Evolutionary conservation across 2,797 vertebrate genomes (phyloP).

Genomic region (Glyptemys insculpta): DNA sequence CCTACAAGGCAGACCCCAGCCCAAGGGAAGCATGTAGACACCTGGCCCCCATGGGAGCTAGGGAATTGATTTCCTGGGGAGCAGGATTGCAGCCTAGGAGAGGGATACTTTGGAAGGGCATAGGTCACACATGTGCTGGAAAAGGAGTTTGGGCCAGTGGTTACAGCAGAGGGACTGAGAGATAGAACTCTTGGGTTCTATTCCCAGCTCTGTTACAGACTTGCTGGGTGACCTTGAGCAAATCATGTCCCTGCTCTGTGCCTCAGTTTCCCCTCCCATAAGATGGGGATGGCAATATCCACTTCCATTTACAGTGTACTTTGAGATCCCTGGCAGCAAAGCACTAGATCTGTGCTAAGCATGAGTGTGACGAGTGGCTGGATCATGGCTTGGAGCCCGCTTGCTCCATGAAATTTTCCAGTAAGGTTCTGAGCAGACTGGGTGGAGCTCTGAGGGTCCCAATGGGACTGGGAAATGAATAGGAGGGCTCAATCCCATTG

Average conservation of each 20-base stretch:
- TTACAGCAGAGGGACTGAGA: background rate
- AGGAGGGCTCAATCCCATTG: background rate
- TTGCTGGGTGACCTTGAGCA: background rate
- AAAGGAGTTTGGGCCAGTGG: background rate
- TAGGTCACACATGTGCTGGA: too few species aligned
- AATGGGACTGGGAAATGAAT: background rate
- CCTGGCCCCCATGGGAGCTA: too few species aligned
- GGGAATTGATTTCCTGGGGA: too few species aligned
- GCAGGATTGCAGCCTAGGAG: background rate
- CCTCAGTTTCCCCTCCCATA: background rate
- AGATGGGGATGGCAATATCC: background rate
- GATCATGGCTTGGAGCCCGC: background rate
- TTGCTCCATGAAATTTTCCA: background rate
- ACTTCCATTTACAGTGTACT: too few species aligned
- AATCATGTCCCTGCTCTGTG: background rate
- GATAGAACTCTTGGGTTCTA: background rate
- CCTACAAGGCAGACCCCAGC: background rate
- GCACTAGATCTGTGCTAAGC: background rate
- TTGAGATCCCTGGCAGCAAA: background rate
- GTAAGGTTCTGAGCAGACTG: background rate
- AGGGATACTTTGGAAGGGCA: background rate
- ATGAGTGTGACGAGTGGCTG: background rate
- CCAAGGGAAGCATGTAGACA: background rate
- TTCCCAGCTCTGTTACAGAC: background rate
- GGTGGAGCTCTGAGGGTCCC: background rate